Evolutionary conservation across 2,113 vertebrate species (phyloP), one percentile per base, ranked within the genome.

Genomic region (Gasterosteus aculeatus): DNA sequence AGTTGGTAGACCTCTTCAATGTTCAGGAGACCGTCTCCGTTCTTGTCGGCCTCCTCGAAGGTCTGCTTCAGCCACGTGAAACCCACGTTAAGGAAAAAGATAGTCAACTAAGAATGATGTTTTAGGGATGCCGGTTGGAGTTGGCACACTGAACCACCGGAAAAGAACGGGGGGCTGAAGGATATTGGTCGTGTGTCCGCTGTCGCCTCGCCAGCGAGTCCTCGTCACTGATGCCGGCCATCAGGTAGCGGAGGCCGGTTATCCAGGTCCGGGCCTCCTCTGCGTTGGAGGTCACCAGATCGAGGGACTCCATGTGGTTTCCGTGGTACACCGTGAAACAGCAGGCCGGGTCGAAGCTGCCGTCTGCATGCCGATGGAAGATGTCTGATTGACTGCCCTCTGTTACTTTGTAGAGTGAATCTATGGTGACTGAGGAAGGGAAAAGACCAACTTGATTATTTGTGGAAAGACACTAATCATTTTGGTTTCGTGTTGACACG

Each of bases 321-420:
- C 98, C 98, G 9, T 99, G 97, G 92, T 98, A 99, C 77, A 99
- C 94, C 1, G 97, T 97, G 78, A 99, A 99, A 89, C 97, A 99
- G 78, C 97, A 99, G 85, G 95, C 95, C 0, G 95, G 95, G 71
- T 99, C 95, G 3, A 98, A 96, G 93, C 82, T 96, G 26, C 96
- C 96, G 53, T 99, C 97, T 0, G 95, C 92, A 35, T 97, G 96
- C 6, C 97, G 95, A 85, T 98, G 96, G 92, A 99, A 99, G 82
- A 97, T 95, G 81, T 98, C 96, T 0, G 98, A 99, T 74, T 98
- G 97, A 19, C 94, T 93, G 0, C 98, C 98, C 87, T 99, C 98
- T 0, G 96, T 96, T 81, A 99, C 98, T 92, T 99, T 98, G 94
- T 98, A 99, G 83, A 99, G 96, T 5, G 97, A 98, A 88, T 99